Base-by-base conservation (phyloP, 2,888 invertebrate species). In the Latrodectus elegans region DNA sequence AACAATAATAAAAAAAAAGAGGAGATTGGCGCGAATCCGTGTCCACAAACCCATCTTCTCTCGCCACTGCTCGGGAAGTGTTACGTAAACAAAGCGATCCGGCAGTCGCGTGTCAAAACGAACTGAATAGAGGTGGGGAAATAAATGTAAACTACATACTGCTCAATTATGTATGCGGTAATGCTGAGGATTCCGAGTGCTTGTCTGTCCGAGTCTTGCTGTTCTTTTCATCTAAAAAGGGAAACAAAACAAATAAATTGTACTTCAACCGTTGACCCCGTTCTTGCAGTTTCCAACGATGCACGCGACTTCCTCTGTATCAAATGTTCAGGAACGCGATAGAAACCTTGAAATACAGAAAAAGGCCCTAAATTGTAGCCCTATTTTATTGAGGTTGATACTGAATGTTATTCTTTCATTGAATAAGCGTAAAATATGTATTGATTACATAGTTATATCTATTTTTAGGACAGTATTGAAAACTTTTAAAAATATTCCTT, bases 121-220 rank as follows among this genome's bases (percentile, higher is more conserved):
- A 55, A 26, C 22, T 38, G 22, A 55, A 55, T 22, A 11, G 26
- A 15, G 8, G 51, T 38, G 11, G 51, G 49, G 51, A 22, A 17
- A 73, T 6, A 9, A 15, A 52, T n/a, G 22, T 38, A 15, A 68
- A 26, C 60, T 14, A 51, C 51, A 65, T 67, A 68, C 68, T 68
- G 22, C 52, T 77, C 67, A 77, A 77, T 77, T 67, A 77, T 77
- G 77, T 67, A 77, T 77, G 68, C 67, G n/a, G 72, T n/a, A 15
- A 60, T 60, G 8, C 60, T 38, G 60, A 60, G 60, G 6, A 60
- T 15, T 60, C 60, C n/a, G 6, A 15, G 8, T 15, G 10, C 60
- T 10, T 12, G 60, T 15, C 10, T 4, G 14, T 10, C 60, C 10
- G 60, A n/a, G 14, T 60, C 6, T 60, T 12, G n/a, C 6, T 60